Conservation (phyloP, 2,113 vertebrate species). For the Climacteris rufus region DNA sequence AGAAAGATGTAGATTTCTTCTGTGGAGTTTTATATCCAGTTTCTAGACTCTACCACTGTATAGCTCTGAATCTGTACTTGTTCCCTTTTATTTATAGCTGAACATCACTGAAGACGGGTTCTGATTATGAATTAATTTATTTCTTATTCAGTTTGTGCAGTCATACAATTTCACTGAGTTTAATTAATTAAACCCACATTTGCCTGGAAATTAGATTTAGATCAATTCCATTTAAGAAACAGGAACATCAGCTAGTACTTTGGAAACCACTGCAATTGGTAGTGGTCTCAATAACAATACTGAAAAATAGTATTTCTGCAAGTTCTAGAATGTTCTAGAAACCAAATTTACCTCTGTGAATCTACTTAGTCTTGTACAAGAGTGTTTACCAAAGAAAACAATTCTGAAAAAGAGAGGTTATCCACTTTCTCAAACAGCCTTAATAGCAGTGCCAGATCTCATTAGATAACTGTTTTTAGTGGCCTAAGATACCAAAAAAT, state of each 20-base stretch:
- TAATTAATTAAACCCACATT: background rate
- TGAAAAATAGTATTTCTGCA: background rate
- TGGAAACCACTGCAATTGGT: accelerated
- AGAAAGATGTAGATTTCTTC: background rate
- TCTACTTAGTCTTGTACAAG: background rate
- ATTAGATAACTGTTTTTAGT: slow-evolving; percentile 4
- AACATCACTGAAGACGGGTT: background rate
- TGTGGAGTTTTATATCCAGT: background rate
- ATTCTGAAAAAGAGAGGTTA: background rate
- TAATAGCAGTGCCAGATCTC: background rate
- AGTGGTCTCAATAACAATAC: background rate
- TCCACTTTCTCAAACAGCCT: background rate
- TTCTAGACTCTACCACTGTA: background rate
- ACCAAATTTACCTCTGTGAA: background rate
- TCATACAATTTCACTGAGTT: background rate
- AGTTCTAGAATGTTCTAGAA: background rate
- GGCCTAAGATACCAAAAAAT: background rate
- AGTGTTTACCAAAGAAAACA: background rate
- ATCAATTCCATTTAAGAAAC: background rate
- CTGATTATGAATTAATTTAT: background rate
- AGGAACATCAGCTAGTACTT: background rate
- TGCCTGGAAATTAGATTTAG: background rate
- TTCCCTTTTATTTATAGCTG: background rate
- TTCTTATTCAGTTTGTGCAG: background rate
- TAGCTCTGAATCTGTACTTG: background rate